A percentile compares a stretch with the other conserved stretches of the same genome.
Evolutionary conservation across 2,113 vertebrate genomes (phyloP).

Genomic region (Aphyosemion australe): DNA sequence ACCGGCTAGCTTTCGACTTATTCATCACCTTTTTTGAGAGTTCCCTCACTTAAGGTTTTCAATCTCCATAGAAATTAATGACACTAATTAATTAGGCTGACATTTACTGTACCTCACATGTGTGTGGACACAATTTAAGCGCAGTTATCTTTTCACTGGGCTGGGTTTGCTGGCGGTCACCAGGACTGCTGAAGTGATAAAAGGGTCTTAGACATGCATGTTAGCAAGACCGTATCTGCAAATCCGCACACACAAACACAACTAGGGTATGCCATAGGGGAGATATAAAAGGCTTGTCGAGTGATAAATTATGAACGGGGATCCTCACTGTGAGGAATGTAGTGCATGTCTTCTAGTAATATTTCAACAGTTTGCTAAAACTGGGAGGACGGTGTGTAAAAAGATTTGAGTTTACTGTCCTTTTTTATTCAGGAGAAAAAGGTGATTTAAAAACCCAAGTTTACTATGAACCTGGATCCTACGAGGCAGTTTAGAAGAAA

Average conservation of each 20-base stretch:
- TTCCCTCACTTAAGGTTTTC: constrained; percentile 33
- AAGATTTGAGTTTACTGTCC: neutral
- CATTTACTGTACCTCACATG: constrained; percentile 45
- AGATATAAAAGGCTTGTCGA: constrained; percentile 14
- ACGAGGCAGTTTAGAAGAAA: too few relatives aligned
- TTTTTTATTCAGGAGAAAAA: neutral
- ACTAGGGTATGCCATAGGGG: neutral
- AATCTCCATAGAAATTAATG: constrained; percentile 30
- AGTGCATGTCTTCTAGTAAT: neutral
- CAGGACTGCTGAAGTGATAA: constrained; percentile 21
- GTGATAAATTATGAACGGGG: constrained; percentile 21
- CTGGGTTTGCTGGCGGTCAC: neutral
- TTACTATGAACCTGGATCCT: too few relatives aligned
- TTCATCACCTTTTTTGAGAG: constrained; percentile 29
- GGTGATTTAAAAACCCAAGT: too few relatives aligned
- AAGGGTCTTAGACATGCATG: constrained; percentile 7
- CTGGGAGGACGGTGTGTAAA: neutral
- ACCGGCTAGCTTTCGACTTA: constrained; percentile 28
- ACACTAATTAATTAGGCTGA: constrained; percentile 47
- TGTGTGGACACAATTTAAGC: constrained; percentile 19
- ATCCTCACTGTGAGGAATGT: neutral
- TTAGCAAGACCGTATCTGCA: neutral
- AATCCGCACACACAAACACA: neutral
- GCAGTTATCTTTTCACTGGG: constrained; percentile 17
- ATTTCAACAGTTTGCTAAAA: constrained; percentile 6